Base-by-base conservation (phyloP, 2,888 invertebrate genomes). In the Willowsia nigromaculata region DNA sequence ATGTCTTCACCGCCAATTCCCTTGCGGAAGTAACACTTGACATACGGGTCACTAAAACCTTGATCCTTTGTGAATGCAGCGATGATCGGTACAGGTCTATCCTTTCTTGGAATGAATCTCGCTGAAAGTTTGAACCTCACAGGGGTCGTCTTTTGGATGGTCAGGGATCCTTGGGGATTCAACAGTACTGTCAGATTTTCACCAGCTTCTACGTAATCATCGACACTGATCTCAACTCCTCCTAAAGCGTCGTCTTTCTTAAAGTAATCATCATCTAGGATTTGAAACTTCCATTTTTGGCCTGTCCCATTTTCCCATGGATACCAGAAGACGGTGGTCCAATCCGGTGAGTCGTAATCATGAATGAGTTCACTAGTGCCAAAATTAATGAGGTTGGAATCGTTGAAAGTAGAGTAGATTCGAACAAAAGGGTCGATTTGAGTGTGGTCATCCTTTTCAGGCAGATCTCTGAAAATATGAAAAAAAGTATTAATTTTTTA, bases 41-140 rank as follows among this genome's bases (percentile, higher is more conserved):
- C 91, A 78, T 92, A 93, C 1, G 92, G 91, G 37, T 93, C 92
- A 47, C 90, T 91, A 65, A 92, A 89, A 1, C 91, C 91, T 59
- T 90, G 85, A 56, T 88, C 85, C n/a, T 68, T 76, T 40, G 91
- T 90, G 59, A 91, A 90, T 0, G 88, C 88, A 13, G 89, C 71
- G 33, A 91, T 81, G 15, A 90, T 53, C 6, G 82, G 85, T 59
- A 89, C 90, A 5, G 90, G 90, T 59, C 76, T 85, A 56, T 92
- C 92, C 68, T 90, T 90, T 59, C 89, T 90, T n/a, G 92, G 92
- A 4, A 92, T 6, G 50, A 85, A 33, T 59, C 74, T 80, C 33
- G 91, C 92, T 3, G 89, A 90, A 11, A 92, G 90, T 53, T 89
- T 90, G 80, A 92, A 92, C 22, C 74, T 68, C 5, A 91, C 83